Evolutionary conservation across 92 coral and sea anemone species (phyloP), one percentile per base, ranked within the genome.

Genomic region (Porites lobata): DNA sequence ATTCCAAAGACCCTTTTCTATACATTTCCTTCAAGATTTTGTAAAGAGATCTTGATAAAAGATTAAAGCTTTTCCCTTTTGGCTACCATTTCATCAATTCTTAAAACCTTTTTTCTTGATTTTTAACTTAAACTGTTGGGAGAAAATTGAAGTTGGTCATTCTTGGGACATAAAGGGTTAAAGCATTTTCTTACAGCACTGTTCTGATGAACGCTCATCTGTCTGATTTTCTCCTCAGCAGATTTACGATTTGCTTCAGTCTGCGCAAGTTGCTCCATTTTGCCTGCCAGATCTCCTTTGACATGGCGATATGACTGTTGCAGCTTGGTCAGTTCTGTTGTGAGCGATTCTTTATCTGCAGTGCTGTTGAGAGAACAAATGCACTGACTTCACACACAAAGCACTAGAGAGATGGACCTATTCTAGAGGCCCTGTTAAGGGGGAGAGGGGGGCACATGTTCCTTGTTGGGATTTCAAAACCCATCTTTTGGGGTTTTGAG

Each of bases 241-340:
- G 79, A 68, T 58, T 89, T 81, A 6, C 94, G 83, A 32, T 93
- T 93, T 22, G 78, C 93, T 21, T 93, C 98, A 29, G 88, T 84
- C 82, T 96, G 91, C 53, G 88, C 91, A n/a, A 94, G 75, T 69
- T 90, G 94, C 18, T 96, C 94, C 26, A 85, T 24, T 59, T 90
- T 90, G 6, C 85, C 77, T 1, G 91, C 67, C 62, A 98, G 79
- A 43, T 96, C 96, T 71, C 92, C 77, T 64, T 94, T 92, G n/a
- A 96, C 78, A 57, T 91, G 94, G 21, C 95, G 98, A 65, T 94
- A 96, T 6, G 95, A 88, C 81, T 98, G 98, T 65, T 98, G 98
- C 69, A 94, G 89, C 72, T 95, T 94, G 69, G 83, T 76, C 24
- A 98, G 96, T 71, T 98, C 96, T 32, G 89, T 85, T 29, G 96